Evolutionary conservation across 1,140 invertebrate genomes (phyloP).

Genomic region (Ostrea edulis): DNA sequence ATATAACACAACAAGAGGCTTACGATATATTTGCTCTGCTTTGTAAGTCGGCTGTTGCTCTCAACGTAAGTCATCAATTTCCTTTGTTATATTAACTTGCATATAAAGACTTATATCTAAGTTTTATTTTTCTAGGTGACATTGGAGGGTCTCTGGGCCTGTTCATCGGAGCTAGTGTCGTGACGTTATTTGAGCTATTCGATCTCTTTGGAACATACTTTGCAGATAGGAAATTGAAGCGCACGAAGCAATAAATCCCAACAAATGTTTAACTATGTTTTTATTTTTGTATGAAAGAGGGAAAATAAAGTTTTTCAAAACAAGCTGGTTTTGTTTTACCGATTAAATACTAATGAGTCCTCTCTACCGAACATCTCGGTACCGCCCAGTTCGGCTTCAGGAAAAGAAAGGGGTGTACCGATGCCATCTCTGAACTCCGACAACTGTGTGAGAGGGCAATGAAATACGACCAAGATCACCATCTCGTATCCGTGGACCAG

Average conservation of each 20-base stretch:
- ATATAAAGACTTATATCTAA: neutral
- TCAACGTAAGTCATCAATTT: neutral
- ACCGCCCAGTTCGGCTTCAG: too few relatives aligned
- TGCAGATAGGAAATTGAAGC: conserved; percentile 17
- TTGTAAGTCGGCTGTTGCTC: conserved; percentile 59
- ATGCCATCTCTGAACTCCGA: too few relatives aligned
- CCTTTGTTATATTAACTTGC: neutral
- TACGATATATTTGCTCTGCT: conserved; percentile 67
- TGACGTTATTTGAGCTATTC: conserved; percentile 68
- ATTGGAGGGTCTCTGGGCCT: conserved; percentile 73
- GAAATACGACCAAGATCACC: too few relatives aligned
- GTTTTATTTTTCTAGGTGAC: conserved; percentile 66
- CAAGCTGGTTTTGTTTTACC: too few relatives aligned
- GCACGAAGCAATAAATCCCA: neutral
- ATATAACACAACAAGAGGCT: conserved; percentile 65
- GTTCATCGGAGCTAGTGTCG: conserved; percentile 71
- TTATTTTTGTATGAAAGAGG: too few relatives aligned
- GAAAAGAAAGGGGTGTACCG: too few relatives aligned
- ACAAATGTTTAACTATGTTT: too few relatives aligned
- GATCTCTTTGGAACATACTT: conserved; percentile 64
- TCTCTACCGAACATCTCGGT: too few relatives aligned
- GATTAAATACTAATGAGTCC: too few relatives aligned
- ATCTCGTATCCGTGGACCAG: too few relatives aligned
- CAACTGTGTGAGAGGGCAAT: too few relatives aligned
- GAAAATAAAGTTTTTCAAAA: too few relatives aligned